A percentile compares a stretch with the other conserved stretches of the same genome.
phyloP scores from a whole-genome alignment of 2,113 vertebrate genomes.

The Megalops atlanticus region DNA sequence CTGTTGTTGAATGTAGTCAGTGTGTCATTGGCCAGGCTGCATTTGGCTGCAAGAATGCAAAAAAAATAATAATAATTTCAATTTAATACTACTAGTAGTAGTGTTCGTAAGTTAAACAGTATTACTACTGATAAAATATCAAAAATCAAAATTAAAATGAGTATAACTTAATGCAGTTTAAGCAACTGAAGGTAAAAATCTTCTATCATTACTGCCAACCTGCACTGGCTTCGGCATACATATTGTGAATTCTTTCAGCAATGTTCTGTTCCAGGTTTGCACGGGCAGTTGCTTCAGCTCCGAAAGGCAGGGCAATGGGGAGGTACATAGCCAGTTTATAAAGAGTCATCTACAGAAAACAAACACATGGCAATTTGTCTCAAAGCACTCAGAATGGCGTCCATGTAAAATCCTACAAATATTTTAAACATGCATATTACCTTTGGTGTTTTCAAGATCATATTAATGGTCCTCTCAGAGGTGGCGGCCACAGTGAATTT shows the following conservation, averaged over 20 bases:
- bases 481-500: conserved; percentile 59
- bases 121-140: background rate
- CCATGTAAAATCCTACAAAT: background rate
- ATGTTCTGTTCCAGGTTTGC: conserved; percentile 35
- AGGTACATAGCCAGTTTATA: conserved; percentile 66
- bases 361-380: background rate
- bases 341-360: conserved; percentile 60
- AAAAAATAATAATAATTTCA: background rate
- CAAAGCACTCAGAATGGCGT: conserved; percentile 14
- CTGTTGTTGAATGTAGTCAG: conserved; percentile 74
- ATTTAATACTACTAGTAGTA: background rate
- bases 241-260: conserved; percentile 42
- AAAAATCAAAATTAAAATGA: no score
- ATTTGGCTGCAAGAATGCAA: conserved; percentile 51
- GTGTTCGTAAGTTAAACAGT: no score
- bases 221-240: conserved; percentile 49
- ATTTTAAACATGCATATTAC: conserved; percentile 48
- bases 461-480: conserved; percentile 57
- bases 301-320: conserved; percentile 68
- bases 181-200: no score
- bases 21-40: conserved; percentile 36
- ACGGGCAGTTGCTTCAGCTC: conserved; percentile 36
- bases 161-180: no score
- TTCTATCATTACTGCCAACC: conserved; percentile 42
- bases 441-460: conserved; percentile 67